A percentile compares a stretch with the other conserved stretches of the same genome.
These are phyloP conservation scores for Cryptus viduatorius DNA, from an alignment of 2,888 invertebrate species.

Conservation along the genomic window DNA sequence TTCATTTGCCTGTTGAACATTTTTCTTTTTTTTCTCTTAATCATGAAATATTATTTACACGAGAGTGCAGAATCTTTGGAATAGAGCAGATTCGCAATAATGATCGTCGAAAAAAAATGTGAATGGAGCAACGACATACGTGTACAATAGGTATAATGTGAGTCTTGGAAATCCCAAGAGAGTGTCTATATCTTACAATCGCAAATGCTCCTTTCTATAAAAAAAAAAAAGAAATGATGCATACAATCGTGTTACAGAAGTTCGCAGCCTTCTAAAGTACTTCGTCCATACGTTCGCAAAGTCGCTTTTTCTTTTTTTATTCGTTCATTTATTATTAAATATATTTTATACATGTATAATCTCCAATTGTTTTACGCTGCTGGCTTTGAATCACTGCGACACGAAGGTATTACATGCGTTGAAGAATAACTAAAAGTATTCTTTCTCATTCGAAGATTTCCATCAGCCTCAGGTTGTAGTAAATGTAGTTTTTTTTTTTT, in stretches of 20 bases:
- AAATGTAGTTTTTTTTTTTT: not conserved
- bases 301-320: not conserved
- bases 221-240: not conserved
- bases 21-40: slow-evolving; percentile 26
- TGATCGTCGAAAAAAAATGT: slow-evolving; percentile 63
- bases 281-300: not conserved
- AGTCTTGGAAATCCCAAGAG: slow-evolving; percentile 37
- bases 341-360: slow-evolving; percentile 27
- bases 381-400: slow-evolving; percentile 20
- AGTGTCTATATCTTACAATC: slow-evolving; percentile 65
- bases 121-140: slow-evolving; percentile 55
- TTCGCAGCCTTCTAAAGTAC: not conserved
- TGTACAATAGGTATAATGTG: slow-evolving; percentile 35
- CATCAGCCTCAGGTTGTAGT: slow-evolving; percentile 29
- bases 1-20: slow-evolving; percentile 22
- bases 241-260: slow-evolving; percentile 21
- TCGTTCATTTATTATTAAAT: not conserved
- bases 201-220: slow-evolving; percentile 41
- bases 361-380: slow-evolving; percentile 21
- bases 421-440: not conserved
- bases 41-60: slow-evolving; percentile 70
- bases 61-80: slow-evolving; percentile 72
- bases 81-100: slow-evolving; percentile 70
- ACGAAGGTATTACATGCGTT: slow-evolving; percentile 11
- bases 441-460: slow-evolving; percentile 26